Evolutionary conservation across 1,140 invertebrate species (phyloP).

Genomic region (Bombus terrestris): DNA sequence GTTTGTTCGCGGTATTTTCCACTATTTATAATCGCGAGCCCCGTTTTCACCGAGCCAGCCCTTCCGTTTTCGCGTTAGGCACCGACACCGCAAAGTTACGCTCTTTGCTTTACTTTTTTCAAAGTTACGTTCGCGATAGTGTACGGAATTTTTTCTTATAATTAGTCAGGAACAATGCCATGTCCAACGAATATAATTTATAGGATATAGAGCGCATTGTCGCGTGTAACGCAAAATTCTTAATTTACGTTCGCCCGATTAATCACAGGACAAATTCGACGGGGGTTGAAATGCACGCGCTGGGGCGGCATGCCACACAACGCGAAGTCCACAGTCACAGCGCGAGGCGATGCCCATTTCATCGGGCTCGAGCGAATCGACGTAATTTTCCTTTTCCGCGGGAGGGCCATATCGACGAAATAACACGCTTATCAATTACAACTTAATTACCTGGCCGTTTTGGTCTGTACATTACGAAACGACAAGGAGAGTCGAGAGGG

Average conservation of each 20-base stretch:
- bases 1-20: slow-evolving; percentile 47
- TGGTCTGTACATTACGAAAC: slow-evolving; percentile 24
- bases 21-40: slow-evolving; percentile 53
- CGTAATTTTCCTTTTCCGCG: slow-evolving; percentile 54
- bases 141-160: not conserved
- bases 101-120: too few species aligned
- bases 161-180: not conserved
- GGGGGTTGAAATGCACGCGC: too few species aligned
- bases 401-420: slow-evolving; percentile 49
- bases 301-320: not conserved
- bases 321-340: not conserved
- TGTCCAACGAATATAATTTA: not conserved
- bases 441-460: slow-evolving; percentile 62
- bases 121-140: not conserved
- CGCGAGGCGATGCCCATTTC: slow-evolving; percentile 23
- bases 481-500: not conserved
- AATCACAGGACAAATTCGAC: not conserved
- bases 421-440: slow-evolving; percentile 68
- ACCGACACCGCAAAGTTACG: too few species aligned
- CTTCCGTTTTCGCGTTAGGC: not conserved
- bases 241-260: not conserved
- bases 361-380: slow-evolving; percentile 1
- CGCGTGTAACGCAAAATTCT: not conserved
- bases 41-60: not conserved
- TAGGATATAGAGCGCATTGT: not conserved